Percentiles rank a stretch among this genome's conserved stretches.
Conservation (phyloP, 2,797 vertebrate species). For the Pseudocheirus occidentalis region DNA sequence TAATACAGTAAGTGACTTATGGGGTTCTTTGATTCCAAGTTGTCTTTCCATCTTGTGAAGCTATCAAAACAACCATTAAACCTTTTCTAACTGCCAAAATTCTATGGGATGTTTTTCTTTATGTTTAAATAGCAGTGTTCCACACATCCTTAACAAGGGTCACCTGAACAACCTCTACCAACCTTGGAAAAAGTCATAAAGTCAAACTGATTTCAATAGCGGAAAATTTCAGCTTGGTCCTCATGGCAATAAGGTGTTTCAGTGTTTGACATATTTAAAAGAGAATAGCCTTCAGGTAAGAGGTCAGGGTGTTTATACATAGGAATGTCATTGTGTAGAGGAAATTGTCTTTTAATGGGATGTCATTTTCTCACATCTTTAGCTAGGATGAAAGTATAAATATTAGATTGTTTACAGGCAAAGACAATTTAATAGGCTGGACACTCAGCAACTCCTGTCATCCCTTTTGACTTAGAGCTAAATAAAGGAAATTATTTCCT, state of each 20-base stretch:
- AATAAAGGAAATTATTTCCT: slow-evolving; percentile 23
- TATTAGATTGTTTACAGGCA: slow-evolving; percentile 1
- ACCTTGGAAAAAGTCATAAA: not conserved
- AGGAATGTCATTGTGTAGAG: not conserved
- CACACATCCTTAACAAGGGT: not conserved
- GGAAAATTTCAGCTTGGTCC: not conserved
- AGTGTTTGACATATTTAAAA: not conserved
- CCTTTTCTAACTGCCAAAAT: not conserved
- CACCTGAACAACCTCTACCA: not conserved
- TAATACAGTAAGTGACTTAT: not conserved
- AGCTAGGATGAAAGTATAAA: not conserved
- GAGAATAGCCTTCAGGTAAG: not conserved
- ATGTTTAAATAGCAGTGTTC: not conserved
- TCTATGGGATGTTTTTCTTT: not conserved
- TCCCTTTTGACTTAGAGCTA: slow-evolving; percentile 4
- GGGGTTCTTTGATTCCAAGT: not conserved
- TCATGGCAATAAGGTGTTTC: not conserved
- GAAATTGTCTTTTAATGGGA: not conserved
- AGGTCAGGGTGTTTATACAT: not conserved
- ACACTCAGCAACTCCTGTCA: not conserved
- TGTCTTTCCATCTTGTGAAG: not conserved
- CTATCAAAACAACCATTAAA: not conserved
- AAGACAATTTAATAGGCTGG: slow-evolving; percentile 1
- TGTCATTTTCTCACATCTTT: not conserved
- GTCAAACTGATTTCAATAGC: not conserved